Conservation (phyloP, 2,113 vertebrate genomes). For the Sigmodon hispidus region DNA sequence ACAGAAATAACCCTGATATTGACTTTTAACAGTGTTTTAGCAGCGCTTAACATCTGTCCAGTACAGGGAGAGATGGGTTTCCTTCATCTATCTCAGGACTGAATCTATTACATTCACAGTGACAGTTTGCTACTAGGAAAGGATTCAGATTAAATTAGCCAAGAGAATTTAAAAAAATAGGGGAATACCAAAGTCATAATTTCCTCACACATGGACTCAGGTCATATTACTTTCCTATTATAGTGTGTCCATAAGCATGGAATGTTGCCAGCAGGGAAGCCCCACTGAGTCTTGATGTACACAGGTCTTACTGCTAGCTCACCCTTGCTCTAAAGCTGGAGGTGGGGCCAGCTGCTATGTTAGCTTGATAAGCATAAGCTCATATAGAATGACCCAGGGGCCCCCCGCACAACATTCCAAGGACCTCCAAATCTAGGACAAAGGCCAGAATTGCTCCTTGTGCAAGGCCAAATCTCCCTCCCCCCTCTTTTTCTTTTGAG, state of each 20-base stretch:
- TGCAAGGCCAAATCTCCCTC: background rate
- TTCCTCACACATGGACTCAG: too few relatives aligned
- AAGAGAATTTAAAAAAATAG: background rate
- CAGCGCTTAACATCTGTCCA: background rate
- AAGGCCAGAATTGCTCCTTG: background rate
- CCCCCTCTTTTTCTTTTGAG: background rate
- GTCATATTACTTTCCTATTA: background rate
- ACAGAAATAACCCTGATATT: background rate
- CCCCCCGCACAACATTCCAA: background rate
- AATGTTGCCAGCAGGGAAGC: background rate
- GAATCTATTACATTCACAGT: background rate
- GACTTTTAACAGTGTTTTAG: background rate
- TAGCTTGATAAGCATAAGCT: background rate
- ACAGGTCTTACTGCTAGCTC: background rate
- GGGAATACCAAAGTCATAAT: background rate
- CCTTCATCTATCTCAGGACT: background rate
- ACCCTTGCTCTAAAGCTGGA: background rate
- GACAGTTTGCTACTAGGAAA: background rate
- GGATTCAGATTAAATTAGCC: background rate
- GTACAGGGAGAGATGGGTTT: background rate
- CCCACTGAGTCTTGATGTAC: background rate
- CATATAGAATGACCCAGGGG: background rate
- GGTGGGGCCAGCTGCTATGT: background rate
- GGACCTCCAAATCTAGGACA: background rate
- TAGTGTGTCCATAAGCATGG: background rate